Percentiles rank a stretch among this genome's conserved stretches.
Evolutionary conservation across 2,797 vertebrate genomes (phyloP).

Genomic region (Ptychobarbus kaznakovi): DNA sequence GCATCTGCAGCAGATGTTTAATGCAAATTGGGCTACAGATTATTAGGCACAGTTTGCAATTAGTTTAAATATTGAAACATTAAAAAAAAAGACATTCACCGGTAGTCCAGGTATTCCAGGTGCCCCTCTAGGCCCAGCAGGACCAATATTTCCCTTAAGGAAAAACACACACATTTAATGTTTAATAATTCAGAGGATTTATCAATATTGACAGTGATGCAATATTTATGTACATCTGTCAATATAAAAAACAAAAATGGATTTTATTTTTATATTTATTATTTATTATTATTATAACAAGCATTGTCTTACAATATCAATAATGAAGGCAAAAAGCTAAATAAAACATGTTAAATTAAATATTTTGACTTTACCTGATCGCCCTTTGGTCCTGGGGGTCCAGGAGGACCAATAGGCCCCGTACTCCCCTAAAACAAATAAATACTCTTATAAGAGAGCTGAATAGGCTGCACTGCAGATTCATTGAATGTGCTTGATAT

Average conservation of each 20-base stretch:
- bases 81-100: constrained; percentile 71
- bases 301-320: not conserved
- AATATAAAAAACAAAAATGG: not conserved
- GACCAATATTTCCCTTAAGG: constrained; percentile 81
- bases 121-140: constrained; percentile 72
- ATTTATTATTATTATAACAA: not conserved
- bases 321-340: not conserved
- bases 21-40: not conserved
- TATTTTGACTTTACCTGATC: constrained; percentile 77
- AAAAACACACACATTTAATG: constrained; percentile 24
- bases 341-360: not conserved
- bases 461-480: not conserved
- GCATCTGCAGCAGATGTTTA: constrained; percentile 1
- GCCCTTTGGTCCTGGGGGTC: constrained; percentile 77
- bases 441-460: not conserved
- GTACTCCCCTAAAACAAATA: constrained; percentile 51
- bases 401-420: constrained; percentile 65
- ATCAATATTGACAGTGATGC: not conserved
- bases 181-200: not conserved
- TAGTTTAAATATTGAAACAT: constrained; percentile 12
- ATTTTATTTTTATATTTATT: not conserved
- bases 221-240: not conserved
- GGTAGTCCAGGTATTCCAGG: constrained; percentile 79
- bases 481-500: not conserved
- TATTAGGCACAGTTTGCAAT: constrained; percentile 6